Conservation (phyloP, 1,140 invertebrate species). For the Papilio helenus region DNA sequence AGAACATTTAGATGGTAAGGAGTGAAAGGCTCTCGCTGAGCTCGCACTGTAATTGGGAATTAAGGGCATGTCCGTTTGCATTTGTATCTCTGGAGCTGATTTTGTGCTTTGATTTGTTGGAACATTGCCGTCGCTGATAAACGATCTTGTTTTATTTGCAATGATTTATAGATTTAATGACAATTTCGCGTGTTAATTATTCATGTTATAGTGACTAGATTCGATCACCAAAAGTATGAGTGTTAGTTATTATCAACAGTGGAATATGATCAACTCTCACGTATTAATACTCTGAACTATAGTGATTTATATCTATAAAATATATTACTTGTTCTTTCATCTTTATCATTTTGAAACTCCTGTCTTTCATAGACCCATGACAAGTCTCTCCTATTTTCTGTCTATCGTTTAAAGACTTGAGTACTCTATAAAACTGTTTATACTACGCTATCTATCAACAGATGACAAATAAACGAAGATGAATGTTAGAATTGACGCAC, state of each 20-base stretch:
- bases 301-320: too few species aligned
- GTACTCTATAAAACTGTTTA: too few species aligned
- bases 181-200: neutral
- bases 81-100: conserved; percentile 5
- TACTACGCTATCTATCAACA: neutral
- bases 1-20: conserved; percentile 43
- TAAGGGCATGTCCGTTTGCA: conserved; percentile 28
- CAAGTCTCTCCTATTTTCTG: too few species aligned
- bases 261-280: too few species aligned
- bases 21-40: conserved; percentile 41
- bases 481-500: conserved; percentile 15
- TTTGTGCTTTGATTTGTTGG: conserved; percentile 30
- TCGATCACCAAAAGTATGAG: neutral
- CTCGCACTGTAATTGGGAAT: conserved; percentile 36
- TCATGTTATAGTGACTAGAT: neutral
- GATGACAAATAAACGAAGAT: conserved; percentile 30
- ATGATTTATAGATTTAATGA: neutral
- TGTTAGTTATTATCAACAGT: too few species aligned
- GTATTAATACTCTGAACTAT: too few species aligned
- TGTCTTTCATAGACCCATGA: too few species aligned
- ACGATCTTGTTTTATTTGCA: conserved; percentile 2
- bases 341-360: too few species aligned
- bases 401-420: neutral
- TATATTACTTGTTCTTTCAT: too few species aligned
- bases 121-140: neutral